Evolutionary conservation across 2,888 invertebrate genomes (phyloP).

Genomic region (Acleris cristana): DNA sequence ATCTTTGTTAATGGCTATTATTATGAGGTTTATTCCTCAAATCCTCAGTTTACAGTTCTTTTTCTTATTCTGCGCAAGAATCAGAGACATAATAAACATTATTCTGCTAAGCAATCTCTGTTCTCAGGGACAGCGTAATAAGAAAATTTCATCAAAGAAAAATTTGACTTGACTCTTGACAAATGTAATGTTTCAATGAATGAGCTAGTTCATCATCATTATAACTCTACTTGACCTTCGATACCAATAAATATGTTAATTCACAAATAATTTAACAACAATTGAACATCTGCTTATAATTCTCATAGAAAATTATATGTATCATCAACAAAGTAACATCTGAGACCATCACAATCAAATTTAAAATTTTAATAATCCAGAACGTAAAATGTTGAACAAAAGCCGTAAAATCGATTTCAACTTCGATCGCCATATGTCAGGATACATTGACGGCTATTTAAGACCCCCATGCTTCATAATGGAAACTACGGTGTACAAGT

Average conservation of each 20-base stretch:
- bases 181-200: no score
- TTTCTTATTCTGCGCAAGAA: no score
- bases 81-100: no score
- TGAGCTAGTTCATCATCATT: neutral
- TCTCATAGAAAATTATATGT: conserved; percentile 18
- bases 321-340: conserved; percentile 25
- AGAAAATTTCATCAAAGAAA: no score
- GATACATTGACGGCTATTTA: conserved; percentile 55
- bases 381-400: conserved; percentile 34
- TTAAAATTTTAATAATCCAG: conserved; percentile 37
- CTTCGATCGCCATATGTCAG: conserved; percentile 48
- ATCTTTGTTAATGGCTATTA: neutral
- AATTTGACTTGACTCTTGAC: no score
- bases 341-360: conserved; percentile 47
- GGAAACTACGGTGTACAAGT: conserved; percentile 33
- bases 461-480: conserved; percentile 58
- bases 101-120: no score
- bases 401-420: conserved; percentile 49
- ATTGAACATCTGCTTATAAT: conserved; percentile 26
- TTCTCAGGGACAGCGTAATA: no score
- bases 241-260: conserved; percentile 6
- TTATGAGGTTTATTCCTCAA: no score
- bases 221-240: neutral
- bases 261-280: no score
- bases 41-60: no score